These are phyloP conservation scores for Darevskia nairensis DNA, from an alignment of 2,797 vertebrate species.

Conservation along the genomic window DNA sequence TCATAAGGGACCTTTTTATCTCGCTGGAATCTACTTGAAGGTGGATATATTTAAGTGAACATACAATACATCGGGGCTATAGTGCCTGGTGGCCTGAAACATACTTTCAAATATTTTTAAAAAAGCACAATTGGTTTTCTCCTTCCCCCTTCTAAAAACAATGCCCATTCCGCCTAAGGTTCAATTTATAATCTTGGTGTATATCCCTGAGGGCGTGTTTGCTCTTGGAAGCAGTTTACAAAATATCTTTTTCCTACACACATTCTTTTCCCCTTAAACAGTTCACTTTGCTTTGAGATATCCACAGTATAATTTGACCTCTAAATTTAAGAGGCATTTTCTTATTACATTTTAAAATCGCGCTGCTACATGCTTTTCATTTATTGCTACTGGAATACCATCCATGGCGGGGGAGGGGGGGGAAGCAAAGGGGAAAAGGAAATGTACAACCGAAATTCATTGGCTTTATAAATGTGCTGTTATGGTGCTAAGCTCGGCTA, in stretches of 20 bases:
- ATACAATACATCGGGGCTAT: conserved; percentile 37
- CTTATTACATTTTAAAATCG: conserved; percentile 26
- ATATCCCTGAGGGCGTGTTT: conserved; percentile 22
- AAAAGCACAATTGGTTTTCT: conserved; percentile 16
- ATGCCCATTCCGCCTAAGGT: conserved; percentile 17
- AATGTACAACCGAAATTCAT: conserved; percentile 23
- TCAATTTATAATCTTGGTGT: conserved; percentile 40
- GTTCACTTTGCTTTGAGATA: conserved; percentile 25
- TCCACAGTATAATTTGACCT: conserved; percentile 37
- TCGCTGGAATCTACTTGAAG: conserved; percentile 24
- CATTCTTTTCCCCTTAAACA: conserved; percentile 29
- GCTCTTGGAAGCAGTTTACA: conserved; percentile 45
- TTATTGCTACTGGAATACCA: conserved; percentile 32
- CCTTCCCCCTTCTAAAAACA: background rate
- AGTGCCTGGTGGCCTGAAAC: conserved; percentile 46
- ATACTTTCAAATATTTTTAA: conserved; percentile 22
- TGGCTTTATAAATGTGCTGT: conserved; percentile 20
- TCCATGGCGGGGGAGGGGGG: conserved; percentile 19
- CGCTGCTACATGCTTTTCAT: conserved; percentile 26
- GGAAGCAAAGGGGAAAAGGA: conserved; percentile 14
- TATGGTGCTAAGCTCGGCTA: conserved; percentile 28
- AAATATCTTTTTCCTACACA: conserved; percentile 44
- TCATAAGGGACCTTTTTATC: conserved; percentile 48
- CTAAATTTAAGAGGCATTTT: conserved; percentile 47
- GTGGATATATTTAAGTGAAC: conserved; percentile 42